Base-by-base conservation (phyloP, 2,888 invertebrate genomes). In the Plusia festucae region DNA sequence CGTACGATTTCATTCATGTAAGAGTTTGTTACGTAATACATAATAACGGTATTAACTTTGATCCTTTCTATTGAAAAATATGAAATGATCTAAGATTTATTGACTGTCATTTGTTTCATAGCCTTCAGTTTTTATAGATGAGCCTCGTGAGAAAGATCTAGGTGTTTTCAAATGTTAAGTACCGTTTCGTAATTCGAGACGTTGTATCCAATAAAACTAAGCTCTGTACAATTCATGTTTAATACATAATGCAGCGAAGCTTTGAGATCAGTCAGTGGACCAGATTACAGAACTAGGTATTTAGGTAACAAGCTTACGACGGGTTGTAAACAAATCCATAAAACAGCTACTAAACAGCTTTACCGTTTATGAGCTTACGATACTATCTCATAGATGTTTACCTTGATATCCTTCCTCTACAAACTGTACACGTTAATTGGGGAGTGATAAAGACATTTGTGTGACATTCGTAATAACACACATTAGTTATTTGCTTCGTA, bases 291-390 rank as follows among this genome's bases (percentile, higher is more conserved):
- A 77, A 74, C 70, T 78, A 67, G 79, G 81, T 80, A 79, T 80
- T 65, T 68, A 76, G 76, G 73, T 53, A 65, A 65, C 68, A 55
- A 66, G 60, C 57, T 69, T 72, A 70, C 65, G 60, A 54, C 73
- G 70, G 70, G 62, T 70, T 60, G 65, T 74, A 80, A 85, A 85
- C 75, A 83, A 73, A 76, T 62, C 68, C 75, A 85, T 85, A 82
- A 83, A 86, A 78, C 81, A 74, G 65, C 57, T 67, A 67, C 76
- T 62, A 74, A 76, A 68, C 65, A 71, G 66, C 58, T 83, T 78
- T 82, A 83, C 85, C 83, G 86, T 85, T 86, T 61, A 68, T 52
- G 70, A 66, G 78, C 73, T 75, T 70, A 66, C 30, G 49, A 60
- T 55, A 40, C 34, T 22, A 65, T 65, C 52, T 65, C 49, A 22